A percentile compares a stretch with the other conserved stretches of the same genome.
These are phyloP conservation scores for Xanthia togata DNA, from an alignment of 2,888 invertebrate species.

Conservation along the genomic window DNA sequence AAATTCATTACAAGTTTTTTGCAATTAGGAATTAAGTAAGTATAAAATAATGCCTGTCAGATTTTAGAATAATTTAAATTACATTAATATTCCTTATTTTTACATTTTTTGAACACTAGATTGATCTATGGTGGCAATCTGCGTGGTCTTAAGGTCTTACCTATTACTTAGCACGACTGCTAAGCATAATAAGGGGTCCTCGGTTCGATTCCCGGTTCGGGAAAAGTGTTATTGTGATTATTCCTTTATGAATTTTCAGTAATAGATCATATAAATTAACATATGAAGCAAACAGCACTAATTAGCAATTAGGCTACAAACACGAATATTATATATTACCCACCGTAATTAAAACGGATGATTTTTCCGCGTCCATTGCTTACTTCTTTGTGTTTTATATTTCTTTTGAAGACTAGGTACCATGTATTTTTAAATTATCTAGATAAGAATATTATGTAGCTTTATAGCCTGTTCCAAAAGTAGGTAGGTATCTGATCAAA, in stretches of 20 bases:
- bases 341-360: conserved; percentile 27
- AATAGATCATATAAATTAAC: not conserved
- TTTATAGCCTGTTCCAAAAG: not conserved
- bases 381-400: conserved; percentile 4
- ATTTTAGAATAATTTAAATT: not conserved
- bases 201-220: not conserved
- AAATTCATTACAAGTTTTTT: conserved; percentile 13
- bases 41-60: not conserved
- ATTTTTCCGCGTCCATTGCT: conserved; percentile 16
- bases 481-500: too few relatives aligned
- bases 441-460: not conserved
- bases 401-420: not conserved
- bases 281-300: not conserved
- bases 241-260: not conserved
- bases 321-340: conserved; percentile 17
- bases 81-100: not conserved
- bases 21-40: not conserved
- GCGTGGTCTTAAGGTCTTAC: not conserved
- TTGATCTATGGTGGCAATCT: not conserved
- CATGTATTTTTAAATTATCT: not conserved
- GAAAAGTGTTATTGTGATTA: not conserved
- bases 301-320: conserved; percentile 12
- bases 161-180: not conserved
- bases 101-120: not conserved
- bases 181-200: not conserved